Percentiles rank a stretch among this genome's conserved stretches.
phyloP scores from a whole-genome alignment of 2,888 invertebrate genomes.

The Ectemnius lituratus region DNA sequence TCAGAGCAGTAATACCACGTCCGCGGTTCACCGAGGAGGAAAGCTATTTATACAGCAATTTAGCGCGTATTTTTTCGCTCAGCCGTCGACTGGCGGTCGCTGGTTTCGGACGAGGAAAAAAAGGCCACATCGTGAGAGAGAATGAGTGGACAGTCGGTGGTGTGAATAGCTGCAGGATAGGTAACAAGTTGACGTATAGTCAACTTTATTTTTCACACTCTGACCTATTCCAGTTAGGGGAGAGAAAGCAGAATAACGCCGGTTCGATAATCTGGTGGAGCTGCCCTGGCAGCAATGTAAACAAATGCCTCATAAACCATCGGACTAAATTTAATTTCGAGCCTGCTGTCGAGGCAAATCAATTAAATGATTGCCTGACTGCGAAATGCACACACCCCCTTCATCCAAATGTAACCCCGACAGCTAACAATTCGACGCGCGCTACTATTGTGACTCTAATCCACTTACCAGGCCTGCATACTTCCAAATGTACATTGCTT shows the following conservation, averaged over 20 bases:
- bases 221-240: neutral
- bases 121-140: neutral
- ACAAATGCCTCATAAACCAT: constrained; percentile 53
- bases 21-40: neutral
- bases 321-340: constrained; percentile 59
- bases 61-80: constrained; percentile 8
- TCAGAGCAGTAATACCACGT: constrained; percentile 3
- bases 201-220: neutral
- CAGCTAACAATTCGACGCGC: no score
- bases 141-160: neutral
- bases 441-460: no score
- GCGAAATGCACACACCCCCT: constrained; percentile 41
- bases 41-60: constrained; percentile 9
- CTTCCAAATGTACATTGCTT: no score
- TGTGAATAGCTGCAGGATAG: neutral
- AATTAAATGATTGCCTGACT: constrained; percentile 51
- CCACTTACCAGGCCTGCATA: no score
- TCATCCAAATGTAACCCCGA: no score
- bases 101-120: neutral
- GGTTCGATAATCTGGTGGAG: constrained; percentile 52
- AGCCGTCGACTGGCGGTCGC: neutral
- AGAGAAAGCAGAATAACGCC: neutral
- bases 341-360: constrained; percentile 40
- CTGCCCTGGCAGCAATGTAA: constrained; percentile 43
- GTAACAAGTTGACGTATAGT: neutral